A percentile compares a stretch with the other conserved stretches of the same genome.
phyloP scores from a whole-genome alignment of 2,113 vertebrate genomes.

The Triplophysa tibetana region DNA sequence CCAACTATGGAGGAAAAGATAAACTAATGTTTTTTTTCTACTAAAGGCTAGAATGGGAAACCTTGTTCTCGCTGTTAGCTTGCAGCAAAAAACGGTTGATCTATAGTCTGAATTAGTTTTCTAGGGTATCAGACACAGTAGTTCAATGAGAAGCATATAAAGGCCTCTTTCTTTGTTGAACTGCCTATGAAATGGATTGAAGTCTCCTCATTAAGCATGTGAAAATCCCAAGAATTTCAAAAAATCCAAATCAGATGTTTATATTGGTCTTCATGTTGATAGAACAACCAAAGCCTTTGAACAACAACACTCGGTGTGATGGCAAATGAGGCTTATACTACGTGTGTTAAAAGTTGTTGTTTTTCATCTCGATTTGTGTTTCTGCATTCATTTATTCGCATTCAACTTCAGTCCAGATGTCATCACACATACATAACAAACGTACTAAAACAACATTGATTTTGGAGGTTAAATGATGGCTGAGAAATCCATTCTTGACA shows the following conservation, averaged over 20 bases:
- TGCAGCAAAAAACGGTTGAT: not conserved
- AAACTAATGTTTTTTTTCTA: not conserved
- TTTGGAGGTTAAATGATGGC: not conserved
- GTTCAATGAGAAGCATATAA: not conserved
- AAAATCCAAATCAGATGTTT: not conserved
- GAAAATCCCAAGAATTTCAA: not conserved
- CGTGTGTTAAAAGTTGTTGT: no score
- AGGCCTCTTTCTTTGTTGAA: conserved; percentile 3
- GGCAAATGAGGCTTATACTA: no score
- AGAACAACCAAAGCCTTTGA: not conserved
- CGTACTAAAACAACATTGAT: not conserved
- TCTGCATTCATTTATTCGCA: no score
- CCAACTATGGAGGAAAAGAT: not conserved
- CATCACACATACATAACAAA: not conserved
- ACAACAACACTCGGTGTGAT: not conserved
- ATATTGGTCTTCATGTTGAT: not conserved
- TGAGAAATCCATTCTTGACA: not conserved
- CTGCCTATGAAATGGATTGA: conserved; percentile 1
- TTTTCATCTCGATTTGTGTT: no score
- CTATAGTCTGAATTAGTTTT: not conserved
- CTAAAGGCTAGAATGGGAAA: not conserved
- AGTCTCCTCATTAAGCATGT: not conserved
- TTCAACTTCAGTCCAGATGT: not conserved
- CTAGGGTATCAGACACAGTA: not conserved
- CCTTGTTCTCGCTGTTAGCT: not conserved